A percentile compares a stretch with the other conserved stretches of the same genome.
Conservation (phyloP, 1,140 invertebrate species). For the Mercenaria mercenaria region DNA sequence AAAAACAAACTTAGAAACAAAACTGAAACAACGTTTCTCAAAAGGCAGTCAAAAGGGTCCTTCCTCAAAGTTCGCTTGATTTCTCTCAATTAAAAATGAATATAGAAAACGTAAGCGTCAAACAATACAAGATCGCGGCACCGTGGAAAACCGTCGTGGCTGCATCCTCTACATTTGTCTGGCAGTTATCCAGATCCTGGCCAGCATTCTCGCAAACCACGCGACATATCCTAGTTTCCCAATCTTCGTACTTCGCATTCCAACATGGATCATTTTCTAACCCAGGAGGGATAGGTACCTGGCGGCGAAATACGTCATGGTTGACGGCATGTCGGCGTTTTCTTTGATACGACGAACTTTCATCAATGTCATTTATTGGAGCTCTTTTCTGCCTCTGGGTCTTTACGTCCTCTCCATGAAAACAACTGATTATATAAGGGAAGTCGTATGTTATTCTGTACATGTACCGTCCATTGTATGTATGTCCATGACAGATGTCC, state of each 20-base stretch:
- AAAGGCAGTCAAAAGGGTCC: too few species aligned
- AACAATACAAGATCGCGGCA: too few species aligned
- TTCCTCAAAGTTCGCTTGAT: too few species aligned
- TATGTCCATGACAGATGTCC: conserved; percentile 46
- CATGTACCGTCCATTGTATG: conserved; percentile 37
- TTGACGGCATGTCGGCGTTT: background rate
- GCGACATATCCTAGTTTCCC: background rate
- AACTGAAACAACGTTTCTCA: too few species aligned
- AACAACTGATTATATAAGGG: conserved; percentile 58
- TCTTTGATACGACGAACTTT: background rate
- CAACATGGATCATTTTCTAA: conserved; percentile 12
- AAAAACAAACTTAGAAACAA: too few species aligned
- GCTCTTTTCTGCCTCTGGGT: too few species aligned
- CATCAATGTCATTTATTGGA: background rate
- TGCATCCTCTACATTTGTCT: background rate
- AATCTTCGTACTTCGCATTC: background rate
- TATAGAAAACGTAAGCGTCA: too few species aligned
- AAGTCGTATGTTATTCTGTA: conserved; percentile 52
- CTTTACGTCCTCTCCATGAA: conserved; percentile 10
- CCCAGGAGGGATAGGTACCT: background rate
- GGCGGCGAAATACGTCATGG: background rate
- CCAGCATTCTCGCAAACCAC: background rate
- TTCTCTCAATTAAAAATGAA: too few species aligned
- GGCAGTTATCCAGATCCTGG: background rate
- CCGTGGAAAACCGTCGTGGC: background rate